These are phyloP conservation scores for Dendrocopos noguchii DNA, from an alignment of 2,113 vertebrate genomes.

Conservation along the genomic window DNA sequence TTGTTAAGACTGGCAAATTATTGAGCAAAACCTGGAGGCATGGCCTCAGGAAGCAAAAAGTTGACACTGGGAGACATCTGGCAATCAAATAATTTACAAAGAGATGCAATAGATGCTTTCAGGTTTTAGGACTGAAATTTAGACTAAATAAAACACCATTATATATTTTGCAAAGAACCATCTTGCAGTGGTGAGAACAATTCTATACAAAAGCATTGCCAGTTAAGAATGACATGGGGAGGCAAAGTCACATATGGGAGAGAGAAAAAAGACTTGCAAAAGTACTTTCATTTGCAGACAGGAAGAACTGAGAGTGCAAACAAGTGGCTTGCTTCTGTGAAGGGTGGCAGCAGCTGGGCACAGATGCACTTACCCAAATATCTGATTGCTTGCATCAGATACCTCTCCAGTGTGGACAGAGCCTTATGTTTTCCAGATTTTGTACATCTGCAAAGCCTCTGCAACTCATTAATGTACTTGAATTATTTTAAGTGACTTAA, in stretches of 20 bases:
- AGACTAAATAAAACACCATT: not conserved
- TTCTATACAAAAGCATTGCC: not conserved
- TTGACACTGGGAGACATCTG: accelerated
- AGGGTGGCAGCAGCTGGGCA: not conserved
- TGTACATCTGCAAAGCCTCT: not conserved
- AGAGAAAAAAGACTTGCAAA: not conserved
- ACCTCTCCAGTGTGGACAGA: not conserved
- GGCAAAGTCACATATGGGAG: not conserved
- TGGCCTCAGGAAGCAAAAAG: not conserved
- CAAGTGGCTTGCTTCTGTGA: not conserved
- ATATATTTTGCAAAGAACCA: not conserved
- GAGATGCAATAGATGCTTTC: not conserved
- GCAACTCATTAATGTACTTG: not conserved
- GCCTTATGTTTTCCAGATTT: not conserved
- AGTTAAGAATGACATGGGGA: not conserved
- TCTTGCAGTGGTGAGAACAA: not conserved
- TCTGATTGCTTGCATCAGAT: not conserved
- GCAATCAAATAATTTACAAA: not conserved
- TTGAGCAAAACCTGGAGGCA: not conserved
- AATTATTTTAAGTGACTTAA: not conserved
- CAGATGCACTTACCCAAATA: not conserved
- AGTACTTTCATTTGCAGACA: not conserved
- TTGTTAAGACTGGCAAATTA: not conserved
- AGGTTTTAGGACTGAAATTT: not conserved
- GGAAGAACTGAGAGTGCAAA: not conserved